These are phyloP conservation scores for Cyaniris semiargus DNA, from an alignment of 2,888 invertebrate species.

Conservation along the genomic window DNA sequence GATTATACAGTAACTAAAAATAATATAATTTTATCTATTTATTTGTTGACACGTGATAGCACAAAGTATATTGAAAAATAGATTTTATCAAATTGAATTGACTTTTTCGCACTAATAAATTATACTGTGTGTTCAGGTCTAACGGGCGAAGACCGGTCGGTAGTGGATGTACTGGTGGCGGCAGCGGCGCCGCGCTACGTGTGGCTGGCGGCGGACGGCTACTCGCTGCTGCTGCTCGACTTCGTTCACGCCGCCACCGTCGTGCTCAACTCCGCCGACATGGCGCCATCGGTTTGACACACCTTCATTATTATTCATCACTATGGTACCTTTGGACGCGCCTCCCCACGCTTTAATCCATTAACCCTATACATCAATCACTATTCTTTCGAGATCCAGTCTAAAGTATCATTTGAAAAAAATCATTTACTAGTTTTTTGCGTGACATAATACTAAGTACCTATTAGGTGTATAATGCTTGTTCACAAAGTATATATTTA, in stretches of 20 bases:
- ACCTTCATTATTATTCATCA: not conserved
- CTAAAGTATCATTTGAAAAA: too few relatives aligned
- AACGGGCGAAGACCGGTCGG: conserved; percentile 85
- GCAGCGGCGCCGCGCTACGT: conserved; percentile 93
- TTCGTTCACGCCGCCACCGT: conserved; percentile 94
- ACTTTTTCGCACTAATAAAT: not conserved
- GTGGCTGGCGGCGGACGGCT: conserved; percentile 92
- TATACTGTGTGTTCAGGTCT: conserved; percentile 62
- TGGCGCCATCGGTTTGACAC: conserved; percentile 75
- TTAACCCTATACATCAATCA: too few relatives aligned
- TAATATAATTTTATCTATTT: not conserved
- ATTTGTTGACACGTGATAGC: too few relatives aligned
- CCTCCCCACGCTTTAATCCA: too few relatives aligned
- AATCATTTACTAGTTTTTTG: too few relatives aligned
- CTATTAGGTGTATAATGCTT: too few relatives aligned
- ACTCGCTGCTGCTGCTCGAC: conserved; percentile 91
- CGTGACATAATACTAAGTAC: too few relatives aligned
- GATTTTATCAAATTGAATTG: too few relatives aligned
- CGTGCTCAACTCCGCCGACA: conserved; percentile 90
- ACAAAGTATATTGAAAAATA: too few relatives aligned
- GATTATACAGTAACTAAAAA: not conserved
- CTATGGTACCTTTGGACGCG: too few relatives aligned
- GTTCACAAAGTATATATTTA: too few relatives aligned
- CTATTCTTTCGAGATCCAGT: too few relatives aligned
- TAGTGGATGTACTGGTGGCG: conserved; percentile 88